Conservation (phyloP, 1,140 invertebrate genomes). For the Prorops nasuta region DNA sequence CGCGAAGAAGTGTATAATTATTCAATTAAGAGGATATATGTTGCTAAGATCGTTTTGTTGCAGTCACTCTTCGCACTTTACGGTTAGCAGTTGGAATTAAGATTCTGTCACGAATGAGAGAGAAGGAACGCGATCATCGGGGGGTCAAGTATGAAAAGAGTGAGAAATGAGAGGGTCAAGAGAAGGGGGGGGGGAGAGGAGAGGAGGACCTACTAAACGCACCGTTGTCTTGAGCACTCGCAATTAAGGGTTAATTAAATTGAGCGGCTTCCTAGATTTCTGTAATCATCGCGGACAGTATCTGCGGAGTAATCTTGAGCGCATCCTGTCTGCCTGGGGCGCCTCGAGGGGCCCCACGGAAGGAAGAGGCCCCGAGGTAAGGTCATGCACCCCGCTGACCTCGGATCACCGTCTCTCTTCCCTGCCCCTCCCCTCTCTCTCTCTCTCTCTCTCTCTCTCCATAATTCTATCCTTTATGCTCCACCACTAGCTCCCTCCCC, state of each 20-base stretch:
- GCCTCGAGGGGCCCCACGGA: constrained; percentile 47
- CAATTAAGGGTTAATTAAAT: constrained; percentile 52
- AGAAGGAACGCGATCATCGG: constrained; percentile 18
- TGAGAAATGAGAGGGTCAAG: constrained; percentile 7
- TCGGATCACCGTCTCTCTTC: constrained; percentile 50
- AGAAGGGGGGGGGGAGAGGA: constrained; percentile 3
- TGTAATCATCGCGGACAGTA: constrained; percentile 52
- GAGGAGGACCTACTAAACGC: no score
- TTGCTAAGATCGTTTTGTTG: no score
- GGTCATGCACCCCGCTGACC: constrained; percentile 56
- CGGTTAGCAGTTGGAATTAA: neutral
- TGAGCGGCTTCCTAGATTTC: constrained; percentile 53
- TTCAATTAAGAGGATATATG: no score
- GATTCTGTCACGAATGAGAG: constrained; percentile 11
- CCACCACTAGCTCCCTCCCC: neutral
- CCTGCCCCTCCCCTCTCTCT: constrained; percentile 10
- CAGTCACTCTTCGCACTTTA: neutral
- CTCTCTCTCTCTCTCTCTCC: neutral
- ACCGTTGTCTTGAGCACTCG: no score
- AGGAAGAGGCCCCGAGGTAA: constrained; percentile 55
- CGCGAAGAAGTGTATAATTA: no score
- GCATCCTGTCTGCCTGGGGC: constrained; percentile 52
- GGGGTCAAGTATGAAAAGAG: neutral
- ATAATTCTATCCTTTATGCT: neutral
- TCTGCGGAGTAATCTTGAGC: constrained; percentile 14